A percentile compares a stretch with the other conserved stretches of the same genome.
Evolutionary conservation across 2,797 vertebrate genomes (phyloP).

Genomic region (Sebastolobus alascanus): DNA sequence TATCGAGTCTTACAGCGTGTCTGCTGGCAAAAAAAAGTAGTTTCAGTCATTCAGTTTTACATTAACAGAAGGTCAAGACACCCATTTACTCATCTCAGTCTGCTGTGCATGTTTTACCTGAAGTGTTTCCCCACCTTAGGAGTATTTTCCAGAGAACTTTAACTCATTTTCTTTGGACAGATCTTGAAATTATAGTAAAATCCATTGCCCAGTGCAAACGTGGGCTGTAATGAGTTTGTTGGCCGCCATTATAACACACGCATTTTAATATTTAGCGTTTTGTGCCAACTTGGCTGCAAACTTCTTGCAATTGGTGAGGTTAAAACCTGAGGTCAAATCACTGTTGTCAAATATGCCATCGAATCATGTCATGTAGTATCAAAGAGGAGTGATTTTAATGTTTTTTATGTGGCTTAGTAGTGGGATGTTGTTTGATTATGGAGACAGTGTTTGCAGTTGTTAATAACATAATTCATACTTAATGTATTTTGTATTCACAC

Average conservation of each 20-base stretch:
- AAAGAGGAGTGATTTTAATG: conserved; percentile 10
- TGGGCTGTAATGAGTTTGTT: conserved; percentile 24
- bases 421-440: conserved; percentile 35
- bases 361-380: conserved; percentile 1
- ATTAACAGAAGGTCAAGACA: conserved; percentile 49
- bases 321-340: conserved; percentile 28
- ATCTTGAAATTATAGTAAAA: conserved; percentile 31
- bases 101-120: conserved; percentile 25
- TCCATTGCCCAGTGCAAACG: background rate
- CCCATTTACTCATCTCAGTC: conserved; percentile 19
- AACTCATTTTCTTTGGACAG: conserved; percentile 34
- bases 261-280: conserved; percentile 34
- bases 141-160: conserved; percentile 2
- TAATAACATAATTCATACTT: conserved; percentile 52
- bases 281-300: conserved; percentile 23
- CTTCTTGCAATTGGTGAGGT: background rate
- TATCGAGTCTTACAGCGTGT: conserved; percentile 46
- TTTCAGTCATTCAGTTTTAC: conserved; percentile 43
- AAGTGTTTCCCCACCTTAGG: conserved; percentile 15
- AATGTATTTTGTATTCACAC: conserved; percentile 53
- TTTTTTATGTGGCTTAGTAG: conserved; percentile 18
- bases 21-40: conserved; percentile 37
- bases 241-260: conserved; percentile 11
- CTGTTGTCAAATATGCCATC: conserved; percentile 16
- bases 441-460: conserved; percentile 42